Evolutionary conservation across 2,888 invertebrate species (phyloP), one percentile per base, ranked within the genome.

Genomic region (Asteroscopus sphinx): DNA sequence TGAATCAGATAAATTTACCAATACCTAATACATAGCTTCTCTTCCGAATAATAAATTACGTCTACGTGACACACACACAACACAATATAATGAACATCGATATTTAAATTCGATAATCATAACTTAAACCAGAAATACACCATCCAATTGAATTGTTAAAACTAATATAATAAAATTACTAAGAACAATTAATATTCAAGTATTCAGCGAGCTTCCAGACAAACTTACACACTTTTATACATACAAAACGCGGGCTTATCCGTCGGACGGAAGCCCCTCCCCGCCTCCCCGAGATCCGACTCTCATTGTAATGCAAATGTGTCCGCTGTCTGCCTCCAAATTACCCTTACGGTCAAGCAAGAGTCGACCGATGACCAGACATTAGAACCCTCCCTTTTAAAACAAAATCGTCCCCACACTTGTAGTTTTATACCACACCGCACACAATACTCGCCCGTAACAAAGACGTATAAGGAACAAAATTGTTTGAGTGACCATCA

Each of bases 301-400:
- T 85, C 83, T 87, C 90, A 92, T 94, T 94, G 91, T 93, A 80
- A 94, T 94, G 94, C 92, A 93, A 93, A 93, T 93, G 88, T 77
- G 89, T 88, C 81, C 91, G 92, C 88, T 91, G 94, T 93, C 94
- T 94, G 94, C 93, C 87, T 94, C 86, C 88, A 91, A 94, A 94
- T 93, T 91, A 90, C 89, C 92, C 91, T 88, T 90, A 89, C 91
- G 93, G 93, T 92, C 94, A 93, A 91, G 89, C 88, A 80, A 82
- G 89, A 88, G 82, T 81, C 87, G 81, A 73, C 83, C 88, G 87
- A 89, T 90, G 90, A 89, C 90, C 92, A 87, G 84, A 86, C 92
- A 91, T 92, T 92, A 91, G 87, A 90, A 88, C 88, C 91, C 91
- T 87, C 90, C 88, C 89, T 87, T 92, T 92, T 89, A 89, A 91